Base-by-base conservation (phyloP, 2,888 invertebrate genomes). In the Steinernema carpocapsae region DNA sequence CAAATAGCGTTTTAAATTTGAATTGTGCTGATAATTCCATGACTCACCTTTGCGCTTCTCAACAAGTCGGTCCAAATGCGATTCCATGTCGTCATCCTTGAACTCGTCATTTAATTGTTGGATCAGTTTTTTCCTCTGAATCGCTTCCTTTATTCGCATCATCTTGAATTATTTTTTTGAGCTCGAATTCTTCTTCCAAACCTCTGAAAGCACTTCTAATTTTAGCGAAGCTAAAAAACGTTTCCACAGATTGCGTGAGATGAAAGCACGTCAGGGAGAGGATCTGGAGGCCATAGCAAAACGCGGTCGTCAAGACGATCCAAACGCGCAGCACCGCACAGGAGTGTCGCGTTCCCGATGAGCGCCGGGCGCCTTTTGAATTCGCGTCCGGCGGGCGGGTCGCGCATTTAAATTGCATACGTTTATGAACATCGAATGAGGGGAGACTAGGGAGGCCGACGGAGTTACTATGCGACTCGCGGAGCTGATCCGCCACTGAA, bases 61-160 rank as follows among this genome's bases (percentile, higher is more conserved):
- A 22, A 56, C 56, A 6, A 26, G 24, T 6, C 56, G 56, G 7
- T 56, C 56, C 22, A 56, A 12, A 22, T 56, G 56, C 26, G 12
- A 3, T 3, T 56, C 56, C n/a, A 56, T 22, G 3, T 56, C 56
- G 12, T 56, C 56, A 19, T 56, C 56, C 10, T 26, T 14, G 56
- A 79, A 85, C 24, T 85, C 85, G n/a, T 84, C 85, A 71, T 85
- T 85, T 72, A 85, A 77, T 75, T 83, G 80, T 70, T 85, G 85
- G 73, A 85, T 85, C 76, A 85, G 79, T 76, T 82, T 82, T 74
- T 82, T 78, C 14, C 85, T 76, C 72, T 83, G 80, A 56, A 85
- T 85, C 70, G 85, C 85, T 73, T 85, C 84, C 72, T 85, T 85
- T 64, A 85, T 85, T 76, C 85, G 85, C 85, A 85, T 85, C 85